phyloP scores from a whole-genome alignment of 2,888 invertebrate genomes.

The Nysson spinosus region DNA sequence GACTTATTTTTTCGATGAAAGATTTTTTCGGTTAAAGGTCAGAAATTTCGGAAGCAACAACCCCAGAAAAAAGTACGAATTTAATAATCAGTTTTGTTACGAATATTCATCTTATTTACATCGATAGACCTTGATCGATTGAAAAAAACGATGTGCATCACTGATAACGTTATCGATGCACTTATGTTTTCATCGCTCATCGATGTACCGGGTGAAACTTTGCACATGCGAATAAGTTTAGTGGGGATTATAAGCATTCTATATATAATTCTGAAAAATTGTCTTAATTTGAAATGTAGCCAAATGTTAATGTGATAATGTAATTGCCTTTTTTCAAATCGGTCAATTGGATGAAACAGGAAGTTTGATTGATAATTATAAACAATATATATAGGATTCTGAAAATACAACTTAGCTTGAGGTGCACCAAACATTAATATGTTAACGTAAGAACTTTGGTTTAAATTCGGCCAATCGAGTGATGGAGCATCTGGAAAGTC shows the following conservation, averaged over 20 bases:
- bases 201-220: conserved; percentile 42
- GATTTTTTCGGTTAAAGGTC: conserved; percentile 72
- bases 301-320: no score
- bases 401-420: no score
- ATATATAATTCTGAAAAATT: no score
- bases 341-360: no score
- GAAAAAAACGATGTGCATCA: conserved; percentile 58
- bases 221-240: neutral
- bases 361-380: no score
- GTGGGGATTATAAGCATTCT: neutral
- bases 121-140: conserved; percentile 57
- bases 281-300: no score
- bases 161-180: conserved; percentile 62
- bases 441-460: no score
- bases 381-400: no score
- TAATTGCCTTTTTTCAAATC: no score
- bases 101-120: conserved; percentile 65
- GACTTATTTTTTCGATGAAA: conserved; percentile 73
- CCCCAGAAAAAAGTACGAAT: conserved; percentile 15
- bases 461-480: no score
- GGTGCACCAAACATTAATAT: no score
- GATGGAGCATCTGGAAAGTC: no score
- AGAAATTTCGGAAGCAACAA: neutral
- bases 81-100: conserved; percentile 45
- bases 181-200: conserved; percentile 19